Evolutionary conservation across 2,797 vertebrate species (phyloP), one percentile per base, ranked within the genome.

Genomic region (Sarcoramphus papa): DNA sequence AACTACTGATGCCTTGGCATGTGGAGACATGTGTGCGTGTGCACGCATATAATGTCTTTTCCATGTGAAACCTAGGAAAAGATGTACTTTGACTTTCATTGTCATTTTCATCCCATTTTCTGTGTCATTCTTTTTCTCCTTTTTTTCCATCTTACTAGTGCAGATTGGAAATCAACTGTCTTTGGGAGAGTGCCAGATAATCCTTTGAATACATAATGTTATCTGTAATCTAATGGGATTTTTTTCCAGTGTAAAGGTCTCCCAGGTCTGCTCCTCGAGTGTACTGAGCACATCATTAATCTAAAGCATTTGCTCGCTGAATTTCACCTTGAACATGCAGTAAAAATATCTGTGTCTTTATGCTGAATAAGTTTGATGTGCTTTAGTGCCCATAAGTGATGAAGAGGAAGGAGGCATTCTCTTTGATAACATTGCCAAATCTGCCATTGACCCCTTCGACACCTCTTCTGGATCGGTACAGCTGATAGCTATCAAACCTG

Each of bases 381-480:
- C 93, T 97, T 83, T 73, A 98, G 98, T 98, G 90, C 94, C 98
- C 0, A 22, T 96, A 11, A 98, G 98, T 13, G 98, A 98, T 40
- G 98, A 98, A 95, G 98, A 98, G 75, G 98, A 98, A 56, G 98
- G 98, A 92, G 97, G 95, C 2, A 96, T 98, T 88, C 97, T 98
- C 65, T 98, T 98, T 78, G 98, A 98, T 33, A 98, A 86, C 53
- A 17, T 97, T 2, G 98, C 97, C 96, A 98, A 98, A 91, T 95
- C 94, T 16, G 40, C 97, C 69, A 33, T 98, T 70, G 99, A 99
- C 97, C 98, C 98, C 67, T 99, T 99, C 7, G 99, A 99, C 97
- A 98, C 98, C 10, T 99, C 99, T 25, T 99, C 99, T 25, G 99
- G 99, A 85, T 99, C 99, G 2, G 98, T 99, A 95, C 99, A 99